Conservation (phyloP, 2,113 vertebrate genomes). For the Poecile atricapillus region DNA sequence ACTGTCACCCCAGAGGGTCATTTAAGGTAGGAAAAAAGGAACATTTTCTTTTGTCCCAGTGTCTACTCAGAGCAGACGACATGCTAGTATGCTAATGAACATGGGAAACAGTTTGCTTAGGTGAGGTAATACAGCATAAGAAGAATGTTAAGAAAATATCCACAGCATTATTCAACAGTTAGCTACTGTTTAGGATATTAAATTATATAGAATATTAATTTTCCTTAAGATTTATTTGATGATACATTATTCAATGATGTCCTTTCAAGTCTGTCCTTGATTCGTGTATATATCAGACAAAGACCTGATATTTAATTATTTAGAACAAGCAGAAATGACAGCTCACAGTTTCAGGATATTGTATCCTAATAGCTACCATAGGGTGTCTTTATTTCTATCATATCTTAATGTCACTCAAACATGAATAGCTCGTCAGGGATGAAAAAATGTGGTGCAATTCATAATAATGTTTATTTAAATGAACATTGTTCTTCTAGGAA, state of each 20-base stretch:
- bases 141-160: background rate
- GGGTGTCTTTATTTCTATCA: background rate
- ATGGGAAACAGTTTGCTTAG: background rate
- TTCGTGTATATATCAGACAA: background rate
- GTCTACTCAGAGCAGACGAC: rapidly evolving
- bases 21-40: background rate
- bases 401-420: background rate
- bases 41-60: background rate
- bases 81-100: rapidly evolving
- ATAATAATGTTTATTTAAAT: background rate
- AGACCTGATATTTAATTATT: background rate
- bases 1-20: background rate
- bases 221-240: background rate
- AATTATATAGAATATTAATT: background rate
- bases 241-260: rapidly evolving
- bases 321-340: background rate
- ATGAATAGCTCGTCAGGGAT: background rate
- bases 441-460: background rate
- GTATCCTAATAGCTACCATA: background rate
- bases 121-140: background rate
- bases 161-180: background rate
- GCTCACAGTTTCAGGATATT: background rate
- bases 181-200: background rate
- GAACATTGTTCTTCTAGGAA: background rate
- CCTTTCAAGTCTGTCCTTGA: background rate